A percentile compares a stretch with the other conserved stretches of the same genome.
Evolutionary conservation across 1,140 invertebrate genomes (phyloP).

Genomic region (Brachionus sp.): DNA sequence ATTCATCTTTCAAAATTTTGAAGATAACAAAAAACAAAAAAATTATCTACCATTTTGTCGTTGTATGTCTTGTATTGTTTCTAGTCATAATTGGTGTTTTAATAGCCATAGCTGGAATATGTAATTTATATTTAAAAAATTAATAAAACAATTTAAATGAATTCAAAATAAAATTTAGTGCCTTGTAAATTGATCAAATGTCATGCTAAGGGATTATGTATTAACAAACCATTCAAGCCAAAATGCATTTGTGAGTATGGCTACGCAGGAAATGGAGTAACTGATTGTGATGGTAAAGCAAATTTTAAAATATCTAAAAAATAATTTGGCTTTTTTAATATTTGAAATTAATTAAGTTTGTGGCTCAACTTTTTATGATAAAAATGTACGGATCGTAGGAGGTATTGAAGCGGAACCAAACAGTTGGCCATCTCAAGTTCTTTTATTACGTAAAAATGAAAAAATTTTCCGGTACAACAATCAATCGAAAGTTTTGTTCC

Average conservation of each 20-base stretch:
- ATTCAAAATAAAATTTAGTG: background rate
- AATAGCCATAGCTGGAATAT: background rate
- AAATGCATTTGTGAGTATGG: background rate
- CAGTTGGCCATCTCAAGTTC: slow-evolving; percentile 33
- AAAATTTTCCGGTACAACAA: background rate
- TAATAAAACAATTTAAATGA: background rate
- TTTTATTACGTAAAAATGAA: background rate
- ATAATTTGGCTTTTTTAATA: background rate
- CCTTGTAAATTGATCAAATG: background rate
- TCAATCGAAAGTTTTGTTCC: background rate
- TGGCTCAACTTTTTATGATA: background rate
- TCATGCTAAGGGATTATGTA: background rate
- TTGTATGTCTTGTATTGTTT: background rate
- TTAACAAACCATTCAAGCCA: background rate
- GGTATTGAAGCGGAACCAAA: background rate
- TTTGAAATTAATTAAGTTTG: background rate
- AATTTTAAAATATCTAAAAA: background rate
- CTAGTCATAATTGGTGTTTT: background rate
- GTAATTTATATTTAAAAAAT: background rate
- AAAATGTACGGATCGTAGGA: slow-evolving; percentile 22
- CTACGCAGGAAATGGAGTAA: background rate
- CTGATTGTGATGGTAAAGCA: background rate
- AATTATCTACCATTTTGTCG: background rate
- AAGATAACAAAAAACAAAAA: background rate
- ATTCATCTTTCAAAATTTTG: background rate